Evolutionary conservation across 2,113 vertebrate species (phyloP).

Genomic region (Aegypius monachus): DNA sequence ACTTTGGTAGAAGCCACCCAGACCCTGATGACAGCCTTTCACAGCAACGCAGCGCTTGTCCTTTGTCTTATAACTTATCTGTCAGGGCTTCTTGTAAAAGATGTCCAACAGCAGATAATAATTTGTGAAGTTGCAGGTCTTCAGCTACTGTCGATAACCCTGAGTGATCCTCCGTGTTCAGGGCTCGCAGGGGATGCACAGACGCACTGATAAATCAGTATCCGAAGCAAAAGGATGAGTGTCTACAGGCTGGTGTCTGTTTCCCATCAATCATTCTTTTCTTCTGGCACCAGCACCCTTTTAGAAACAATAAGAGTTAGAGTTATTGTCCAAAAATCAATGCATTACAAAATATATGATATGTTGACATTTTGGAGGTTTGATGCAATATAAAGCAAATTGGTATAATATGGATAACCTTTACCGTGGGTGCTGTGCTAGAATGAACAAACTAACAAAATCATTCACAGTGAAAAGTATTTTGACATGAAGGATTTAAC

Average conservation of each 20-base stretch:
- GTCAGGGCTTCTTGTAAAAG: constrained; percentile 47
- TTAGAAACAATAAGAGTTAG: constrained; percentile 77
- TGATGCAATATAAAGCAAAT: constrained; percentile 63
- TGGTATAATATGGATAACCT: constrained; percentile 67
- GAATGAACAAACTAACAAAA: constrained; percentile 41
- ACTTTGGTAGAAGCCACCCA: constrained; percentile 75
- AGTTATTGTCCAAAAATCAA: constrained; percentile 76
- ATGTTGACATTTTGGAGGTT: constrained; percentile 74
- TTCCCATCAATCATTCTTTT: constrained; percentile 84
- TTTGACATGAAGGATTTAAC: constrained; percentile 58
- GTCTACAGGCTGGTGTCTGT: constrained; percentile 74
- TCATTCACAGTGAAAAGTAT: constrained; percentile 46
- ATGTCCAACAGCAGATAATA: constrained; percentile 48
- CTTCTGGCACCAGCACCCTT: constrained; percentile 78
- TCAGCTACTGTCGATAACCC: constrained; percentile 60
- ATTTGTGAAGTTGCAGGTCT: constrained; percentile 52
- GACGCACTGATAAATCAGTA: constrained; percentile 56
- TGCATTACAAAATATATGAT: constrained; percentile 59
- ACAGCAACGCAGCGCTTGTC: constrained; percentile 9
- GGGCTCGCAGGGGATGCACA: constrained; percentile 45
- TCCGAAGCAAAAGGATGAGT: constrained; percentile 73
- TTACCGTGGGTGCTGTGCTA: constrained; percentile 17
- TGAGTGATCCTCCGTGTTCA: constrained; percentile 56
- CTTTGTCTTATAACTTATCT: constrained; percentile 30
- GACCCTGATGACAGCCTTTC: constrained; percentile 59